phyloP scores from a whole-genome alignment of 2,113 vertebrate genomes.

The Microtus richardsoni region DNA sequence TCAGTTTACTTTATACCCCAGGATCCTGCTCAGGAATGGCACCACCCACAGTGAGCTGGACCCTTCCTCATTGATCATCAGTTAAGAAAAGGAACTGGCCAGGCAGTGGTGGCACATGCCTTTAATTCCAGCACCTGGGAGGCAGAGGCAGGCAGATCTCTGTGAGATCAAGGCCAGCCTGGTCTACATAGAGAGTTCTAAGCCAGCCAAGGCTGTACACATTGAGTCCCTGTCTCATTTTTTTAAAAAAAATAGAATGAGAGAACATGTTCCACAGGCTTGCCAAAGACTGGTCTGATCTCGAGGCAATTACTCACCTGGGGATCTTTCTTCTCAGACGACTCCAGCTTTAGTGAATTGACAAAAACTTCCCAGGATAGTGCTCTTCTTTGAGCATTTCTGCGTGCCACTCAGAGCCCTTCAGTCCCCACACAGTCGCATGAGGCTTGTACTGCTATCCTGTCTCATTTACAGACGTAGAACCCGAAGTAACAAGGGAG shows the following conservation, averaged over 20 bases:
- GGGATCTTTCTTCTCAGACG: neutral
- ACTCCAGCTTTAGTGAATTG: neutral
- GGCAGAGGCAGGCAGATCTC: neutral
- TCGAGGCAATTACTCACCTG: neutral
- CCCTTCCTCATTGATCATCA: neutral
- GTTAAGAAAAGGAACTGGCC: neutral
- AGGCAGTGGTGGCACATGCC: neutral
- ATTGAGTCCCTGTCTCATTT: neutral
- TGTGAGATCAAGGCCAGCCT: neutral
- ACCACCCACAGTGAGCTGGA: neutral
- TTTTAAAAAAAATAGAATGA: neutral
- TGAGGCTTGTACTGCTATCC: neutral
- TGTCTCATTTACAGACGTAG: neutral
- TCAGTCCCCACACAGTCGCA: neutral
- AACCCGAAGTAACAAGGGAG: neutral
- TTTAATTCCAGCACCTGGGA: neutral
- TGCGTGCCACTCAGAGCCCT: neutral
- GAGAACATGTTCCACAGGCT: neutral
- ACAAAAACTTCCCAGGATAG: neutral
- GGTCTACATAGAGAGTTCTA: neutral
- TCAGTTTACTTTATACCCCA: neutral
- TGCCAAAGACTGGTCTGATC: neutral
- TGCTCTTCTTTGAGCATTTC: neutral
- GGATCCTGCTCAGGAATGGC: neutral
- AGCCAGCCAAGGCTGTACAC: neutral